Evolutionary conservation across 2,888 invertebrate species (phyloP).

Genomic region (Lysandra bellargus): DNA sequence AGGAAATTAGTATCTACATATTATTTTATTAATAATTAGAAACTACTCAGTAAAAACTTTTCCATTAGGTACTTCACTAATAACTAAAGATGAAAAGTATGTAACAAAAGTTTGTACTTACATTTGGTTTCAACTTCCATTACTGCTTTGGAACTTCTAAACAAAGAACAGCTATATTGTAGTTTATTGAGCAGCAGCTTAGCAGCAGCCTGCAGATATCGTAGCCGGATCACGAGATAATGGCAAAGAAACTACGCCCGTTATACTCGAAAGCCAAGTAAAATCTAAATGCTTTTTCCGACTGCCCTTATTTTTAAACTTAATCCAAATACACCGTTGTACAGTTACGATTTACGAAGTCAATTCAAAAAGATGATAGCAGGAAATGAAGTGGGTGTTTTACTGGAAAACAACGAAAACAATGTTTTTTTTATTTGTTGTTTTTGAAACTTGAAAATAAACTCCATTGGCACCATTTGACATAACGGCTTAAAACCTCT

Average conservation of each 20-base stretch:
- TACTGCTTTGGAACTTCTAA: conserved; percentile 43
- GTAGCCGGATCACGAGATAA: neutral
- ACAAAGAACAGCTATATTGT: conserved; percentile 40
- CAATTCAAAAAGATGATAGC: conserved; percentile 53
- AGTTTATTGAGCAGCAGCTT: neutral
- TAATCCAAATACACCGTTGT: conserved; percentile 51
- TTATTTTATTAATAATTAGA: too few relatives aligned
- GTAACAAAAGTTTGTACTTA: conserved; percentile 49
- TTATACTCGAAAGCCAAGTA: conserved; percentile 47
- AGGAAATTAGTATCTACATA: too few relatives aligned
- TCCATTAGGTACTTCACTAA: neutral
- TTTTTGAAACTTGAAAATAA: conserved; percentile 37
- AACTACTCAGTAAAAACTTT: neutral
- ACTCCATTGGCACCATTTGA: conserved; percentile 52
- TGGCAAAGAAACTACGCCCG: conserved; percentile 48
- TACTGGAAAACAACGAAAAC: conserved; percentile 39
- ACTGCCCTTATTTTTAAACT: conserved; percentile 41
- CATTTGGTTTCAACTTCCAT: conserved; percentile 73
- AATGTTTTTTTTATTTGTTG: conserved; percentile 38
- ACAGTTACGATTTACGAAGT: conserved; percentile 56
- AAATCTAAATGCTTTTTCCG: conserved; percentile 53
- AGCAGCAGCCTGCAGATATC: neutral
- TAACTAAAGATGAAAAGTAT: neutral
- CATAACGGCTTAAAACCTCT: conserved; percentile 51
- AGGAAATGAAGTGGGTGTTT: conserved; percentile 52